These are phyloP conservation scores for Acronicta leporina DNA, from an alignment of 2,888 invertebrate species.

Conservation along the genomic window DNA sequence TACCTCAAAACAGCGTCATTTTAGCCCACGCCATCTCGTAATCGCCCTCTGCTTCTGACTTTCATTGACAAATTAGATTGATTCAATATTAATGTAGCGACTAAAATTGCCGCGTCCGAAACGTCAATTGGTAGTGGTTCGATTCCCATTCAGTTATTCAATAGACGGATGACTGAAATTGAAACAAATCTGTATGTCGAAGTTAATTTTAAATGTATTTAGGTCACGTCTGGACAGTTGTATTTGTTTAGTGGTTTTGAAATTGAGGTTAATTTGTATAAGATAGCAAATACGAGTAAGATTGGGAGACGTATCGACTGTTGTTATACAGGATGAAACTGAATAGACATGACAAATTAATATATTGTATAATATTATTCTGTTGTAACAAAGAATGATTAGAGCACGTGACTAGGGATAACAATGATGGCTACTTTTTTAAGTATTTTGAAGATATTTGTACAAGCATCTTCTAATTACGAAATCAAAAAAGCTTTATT, in stretches of 20 bases:
- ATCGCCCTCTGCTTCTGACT: slow-evolving; percentile 72
- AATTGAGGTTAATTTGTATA: background rate
- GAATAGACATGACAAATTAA: too few relatives aligned
- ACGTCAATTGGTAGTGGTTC: slow-evolving; percentile 15
- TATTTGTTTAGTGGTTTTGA: slow-evolving; percentile 1
- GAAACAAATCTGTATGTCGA: slow-evolving; percentile 21
- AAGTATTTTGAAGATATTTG: too few relatives aligned
- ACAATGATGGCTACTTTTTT: too few relatives aligned
- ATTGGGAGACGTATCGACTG: background rate
- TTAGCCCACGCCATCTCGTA: slow-evolving; percentile 55
- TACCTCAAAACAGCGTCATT: slow-evolving; percentile 58
- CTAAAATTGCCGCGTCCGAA: slow-evolving; percentile 51
- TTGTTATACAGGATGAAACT: background rate
- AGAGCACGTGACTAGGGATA: too few relatives aligned
- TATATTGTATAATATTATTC: too few relatives aligned
- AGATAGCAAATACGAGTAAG: background rate
- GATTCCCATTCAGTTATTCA: slow-evolving; percentile 34
- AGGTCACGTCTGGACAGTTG: background rate
- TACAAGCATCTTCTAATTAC: too few relatives aligned
- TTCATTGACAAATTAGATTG: slow-evolving; percentile 82
- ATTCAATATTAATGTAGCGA: slow-evolving; percentile 73
- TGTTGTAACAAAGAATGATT: too few relatives aligned
- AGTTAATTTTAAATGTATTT: slow-evolving; percentile 9
- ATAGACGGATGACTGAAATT: slow-evolving; percentile 58
- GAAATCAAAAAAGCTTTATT: too few relatives aligned